Evolutionary conservation across 2,113 vertebrate genomes (phyloP).

Genomic region (Neodon shergylaensis): DNA sequence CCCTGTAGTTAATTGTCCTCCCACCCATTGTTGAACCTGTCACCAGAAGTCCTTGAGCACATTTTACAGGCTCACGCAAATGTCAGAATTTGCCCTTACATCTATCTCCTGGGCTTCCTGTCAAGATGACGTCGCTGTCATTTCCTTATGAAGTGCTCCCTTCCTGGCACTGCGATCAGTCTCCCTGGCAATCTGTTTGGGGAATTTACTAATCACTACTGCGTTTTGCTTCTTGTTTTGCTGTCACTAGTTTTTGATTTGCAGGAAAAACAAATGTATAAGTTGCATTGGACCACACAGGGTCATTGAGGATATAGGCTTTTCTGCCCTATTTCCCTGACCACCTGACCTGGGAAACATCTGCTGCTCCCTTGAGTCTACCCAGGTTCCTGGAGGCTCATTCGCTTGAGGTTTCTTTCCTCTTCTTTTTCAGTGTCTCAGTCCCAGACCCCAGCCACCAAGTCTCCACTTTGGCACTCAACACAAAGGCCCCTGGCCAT

Average conservation of each 20-base stretch:
- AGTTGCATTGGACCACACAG: background rate
- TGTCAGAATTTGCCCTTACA: background rate
- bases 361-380: background rate
- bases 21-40: too few relatives aligned
- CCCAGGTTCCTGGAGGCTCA: background rate
- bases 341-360: background rate
- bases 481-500: background rate
- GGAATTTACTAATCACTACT: background rate
- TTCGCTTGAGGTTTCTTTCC: rapidly evolving
- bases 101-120: background rate
- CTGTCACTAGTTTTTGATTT: background rate
- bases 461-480: background rate
- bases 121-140: background rate
- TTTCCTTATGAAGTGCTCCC: background rate
- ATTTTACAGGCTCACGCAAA: background rate
- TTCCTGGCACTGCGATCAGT: background rate
- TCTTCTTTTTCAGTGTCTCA: background rate
- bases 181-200: background rate
- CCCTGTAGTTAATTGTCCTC: background rate
- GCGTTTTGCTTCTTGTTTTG: background rate
- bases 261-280: background rate
- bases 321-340: too few relatives aligned
- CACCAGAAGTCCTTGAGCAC: background rate
- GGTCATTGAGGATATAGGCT: background rate
- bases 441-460: background rate